Percentiles rank a stretch among this genome's conserved stretches.
Evolutionary conservation across 2,888 invertebrate species (phyloP).

Genomic region (Dioctria linearis): DNA sequence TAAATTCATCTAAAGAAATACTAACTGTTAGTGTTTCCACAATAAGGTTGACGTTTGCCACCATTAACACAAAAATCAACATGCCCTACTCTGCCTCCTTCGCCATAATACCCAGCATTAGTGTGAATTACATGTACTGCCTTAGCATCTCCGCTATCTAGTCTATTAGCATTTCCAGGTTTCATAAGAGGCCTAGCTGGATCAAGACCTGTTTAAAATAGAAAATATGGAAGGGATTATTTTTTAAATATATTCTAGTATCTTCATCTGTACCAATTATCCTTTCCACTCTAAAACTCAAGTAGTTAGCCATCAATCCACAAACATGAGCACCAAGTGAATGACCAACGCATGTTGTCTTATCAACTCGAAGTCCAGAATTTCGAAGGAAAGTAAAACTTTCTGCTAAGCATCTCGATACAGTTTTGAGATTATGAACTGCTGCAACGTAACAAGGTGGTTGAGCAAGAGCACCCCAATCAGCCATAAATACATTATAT

Average conservation of each 20-base stretch:
- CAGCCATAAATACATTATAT: constrained; percentile 83
- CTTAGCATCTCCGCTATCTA: constrained; percentile 82
- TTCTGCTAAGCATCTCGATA: constrained; percentile 80
- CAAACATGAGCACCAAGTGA: constrained; percentile 84
- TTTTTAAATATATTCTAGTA: not conserved
- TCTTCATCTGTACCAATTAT: constrained; percentile 78
- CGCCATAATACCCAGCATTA: constrained; percentile 85
- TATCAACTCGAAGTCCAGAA: constrained; percentile 77
- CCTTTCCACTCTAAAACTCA: constrained; percentile 81
- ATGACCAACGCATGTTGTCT: constrained; percentile 84
- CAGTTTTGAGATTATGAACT: constrained; percentile 82
- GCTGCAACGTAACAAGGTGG: constrained; percentile 83
- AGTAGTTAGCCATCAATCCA: constrained; percentile 81
- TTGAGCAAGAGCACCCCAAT: constrained; percentile 82
- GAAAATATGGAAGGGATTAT: not conserved
- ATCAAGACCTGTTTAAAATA: constrained; percentile 74
- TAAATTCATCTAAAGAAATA: constrained; percentile 54
- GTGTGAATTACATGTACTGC: constrained; percentile 86
- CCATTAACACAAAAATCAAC: constrained; percentile 88
- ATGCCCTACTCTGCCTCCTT: constrained; percentile 81
- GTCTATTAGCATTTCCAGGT: constrained; percentile 75
- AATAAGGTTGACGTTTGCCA: constrained; percentile 82
- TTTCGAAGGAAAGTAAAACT: constrained; percentile 77
- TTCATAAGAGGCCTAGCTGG: constrained; percentile 83
- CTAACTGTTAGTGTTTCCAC: constrained; percentile 80